Base-by-base conservation (phyloP, 2,113 vertebrate genomes). In the Saccopteryx leptura region DNA sequence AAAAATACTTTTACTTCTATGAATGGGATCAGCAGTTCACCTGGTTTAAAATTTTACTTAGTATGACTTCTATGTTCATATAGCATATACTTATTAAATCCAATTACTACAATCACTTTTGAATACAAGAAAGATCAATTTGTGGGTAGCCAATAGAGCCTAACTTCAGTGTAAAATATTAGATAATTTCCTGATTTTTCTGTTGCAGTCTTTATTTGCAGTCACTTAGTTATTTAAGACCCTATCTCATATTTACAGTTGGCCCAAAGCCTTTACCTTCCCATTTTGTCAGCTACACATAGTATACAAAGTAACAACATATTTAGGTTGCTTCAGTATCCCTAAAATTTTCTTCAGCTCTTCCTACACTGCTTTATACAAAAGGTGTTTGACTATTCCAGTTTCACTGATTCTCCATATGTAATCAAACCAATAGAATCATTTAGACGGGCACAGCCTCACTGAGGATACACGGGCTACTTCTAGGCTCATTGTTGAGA, bases 21-120 rank as follows among this genome's bases (percentile, higher is more conserved):
- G 26, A 86, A 93, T 2, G 92, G 50, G 28, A 60, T 76, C 26
- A 88, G 46, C 84, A 52, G 33, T 31, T 83, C 15, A 88, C 18
- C 28, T 68, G 15, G 7, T 56, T 86, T 78, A 93, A 93, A 91
- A 82, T 84, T 90, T 87, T 91, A 89, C 19, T 82, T 91, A 90
- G 18, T 63, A 88, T 82, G 17, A 58, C 21, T 93, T 81, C 63
- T 75, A 65, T 17, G 56, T 85, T 10, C 71, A 81, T 17, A 63
- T 21, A 66, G 58, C 46, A 96, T 39, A 60, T 23, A 96, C 9
- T 61, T 89, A 96, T 66, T 94, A 83, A 92, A 81, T 71, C 65
- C 50, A 88, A 63, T 66, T 54, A 75, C 31, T 79, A 5, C 11
- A 46, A 75, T 83, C 85, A 85, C 82, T 92, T 87, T 81, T 88